Base-by-base conservation (phyloP, 2,888 invertebrate genomes). In the Thera obeliscata region DNA sequence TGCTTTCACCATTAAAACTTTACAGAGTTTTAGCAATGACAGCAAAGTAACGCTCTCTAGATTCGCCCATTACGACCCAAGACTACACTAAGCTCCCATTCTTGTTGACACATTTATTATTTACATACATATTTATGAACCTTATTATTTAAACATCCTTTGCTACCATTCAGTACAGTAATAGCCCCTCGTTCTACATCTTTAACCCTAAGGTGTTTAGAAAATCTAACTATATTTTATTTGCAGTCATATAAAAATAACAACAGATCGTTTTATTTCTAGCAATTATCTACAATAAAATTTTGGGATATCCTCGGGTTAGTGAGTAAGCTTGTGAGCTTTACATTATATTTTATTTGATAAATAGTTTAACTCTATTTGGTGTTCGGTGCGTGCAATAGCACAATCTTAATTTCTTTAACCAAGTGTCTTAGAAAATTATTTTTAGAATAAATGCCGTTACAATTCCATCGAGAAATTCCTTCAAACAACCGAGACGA, bases 181-280 rank as follows among this genome's bases (percentile, higher is more conserved):
- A 58, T 65, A 66, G 55, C 61, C 72, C 75, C 50, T 41, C 71
- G 74, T 78, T 78, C 80, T 81, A 80, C 79, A 74, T 72, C 2
- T 57, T 61, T 77, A 84, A 89, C 64, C 81, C 88, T 92, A 92
- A 80, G 78, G 87, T 90, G 88, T 88, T 83, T 91, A 93, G 89
- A 92, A 93, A 93, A 92, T 88, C 92, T 92, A 91, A 85, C 80
- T 90, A 88, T 90, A 88, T 86, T 83, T 88, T 84, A 86, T 86
- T 91, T 90, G 92, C 89, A 91, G 86, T 90, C 91, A 91, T 93
- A 93, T 90, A 93, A 93, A 93, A 93, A 91, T 93, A 93, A 93
- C 88, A 93, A 92, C 90, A 89, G 85, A 92, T 86, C 79, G 85
- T 88, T 84, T 78, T 77, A 82, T 85, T 84, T 80, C 91, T 92